Conservation (phyloP, 2,113 vertebrate genomes). For the Takifugu flavidus region DNA sequence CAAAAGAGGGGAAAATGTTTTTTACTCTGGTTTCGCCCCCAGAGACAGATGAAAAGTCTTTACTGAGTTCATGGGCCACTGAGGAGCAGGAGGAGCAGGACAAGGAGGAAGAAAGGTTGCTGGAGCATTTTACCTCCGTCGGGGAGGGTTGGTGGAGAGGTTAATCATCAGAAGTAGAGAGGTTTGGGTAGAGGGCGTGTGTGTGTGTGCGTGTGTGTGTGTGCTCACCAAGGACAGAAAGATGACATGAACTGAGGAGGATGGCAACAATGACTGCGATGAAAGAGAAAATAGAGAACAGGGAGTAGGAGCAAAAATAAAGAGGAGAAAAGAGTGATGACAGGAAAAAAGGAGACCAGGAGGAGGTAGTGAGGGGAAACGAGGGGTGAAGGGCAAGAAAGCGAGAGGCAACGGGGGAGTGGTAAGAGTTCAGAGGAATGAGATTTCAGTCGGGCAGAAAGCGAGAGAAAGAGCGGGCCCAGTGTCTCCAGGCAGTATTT, state of each 20-base stretch:
- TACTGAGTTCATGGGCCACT: constrained; percentile 27
- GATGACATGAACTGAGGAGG: constrained; percentile 17
- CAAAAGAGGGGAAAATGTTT: constrained; percentile 40
- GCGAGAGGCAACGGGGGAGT: constrained; percentile 29
- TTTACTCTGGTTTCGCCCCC: constrained; percentile 49
- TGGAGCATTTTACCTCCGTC: constrained; percentile 26
- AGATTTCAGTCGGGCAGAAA: constrained; percentile 44
- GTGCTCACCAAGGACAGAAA: constrained; percentile 46
- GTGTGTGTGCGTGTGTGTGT: constrained; percentile 7
- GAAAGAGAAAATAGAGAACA: constrained; percentile 41
- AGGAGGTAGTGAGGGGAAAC: constrained; percentile 30
- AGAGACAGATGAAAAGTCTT: constrained; percentile 52
- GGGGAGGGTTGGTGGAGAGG: constrained; percentile 37
- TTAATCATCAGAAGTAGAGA: constrained; percentile 54
- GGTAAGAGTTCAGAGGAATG: constrained; percentile 40
- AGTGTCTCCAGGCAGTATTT: too few species aligned
- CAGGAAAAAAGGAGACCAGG: constrained; percentile 18
- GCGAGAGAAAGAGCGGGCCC: constrained; percentile 7
- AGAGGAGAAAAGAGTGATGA: constrained; percentile 40
- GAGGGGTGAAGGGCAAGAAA: constrained; percentile 26
- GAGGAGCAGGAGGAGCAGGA: constrained; percentile 20
- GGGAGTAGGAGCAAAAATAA: constrained; percentile 29
- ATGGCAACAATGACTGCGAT: constrained; percentile 39
- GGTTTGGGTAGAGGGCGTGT: constrained; percentile 53
- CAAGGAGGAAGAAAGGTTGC: constrained; percentile 14